phyloP scores from a whole-genome alignment of 2,797 vertebrate species.

The Cuculus canorus region DNA sequence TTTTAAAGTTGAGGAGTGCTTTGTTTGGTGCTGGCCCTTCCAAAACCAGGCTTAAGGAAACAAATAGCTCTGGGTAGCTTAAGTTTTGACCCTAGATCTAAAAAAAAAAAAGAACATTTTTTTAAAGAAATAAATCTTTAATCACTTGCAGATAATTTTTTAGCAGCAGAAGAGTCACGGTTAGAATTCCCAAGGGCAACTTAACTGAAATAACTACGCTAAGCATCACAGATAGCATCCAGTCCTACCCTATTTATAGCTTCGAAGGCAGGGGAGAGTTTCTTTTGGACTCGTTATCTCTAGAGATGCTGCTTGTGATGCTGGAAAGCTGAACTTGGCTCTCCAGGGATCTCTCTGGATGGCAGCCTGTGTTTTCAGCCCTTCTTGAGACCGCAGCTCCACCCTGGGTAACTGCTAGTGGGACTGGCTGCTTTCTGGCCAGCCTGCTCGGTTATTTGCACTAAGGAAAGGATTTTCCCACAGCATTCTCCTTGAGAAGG shows the following conservation, averaged over 20 bases:
- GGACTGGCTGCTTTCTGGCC: neutral
- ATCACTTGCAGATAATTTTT: neutral
- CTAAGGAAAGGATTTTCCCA: neutral
- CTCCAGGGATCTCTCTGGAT: neutral
- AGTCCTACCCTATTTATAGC: neutral
- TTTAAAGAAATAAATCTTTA: neutral
- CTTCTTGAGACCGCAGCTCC: neutral
- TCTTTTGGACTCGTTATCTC: neutral
- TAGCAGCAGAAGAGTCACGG: neutral
- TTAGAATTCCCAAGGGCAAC: neutral
- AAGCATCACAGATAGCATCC: neutral
- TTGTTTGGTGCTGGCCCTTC: neutral
- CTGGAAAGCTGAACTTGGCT: neutral
- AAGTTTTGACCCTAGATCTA: neutral
- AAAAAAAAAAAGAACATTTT: neutral
- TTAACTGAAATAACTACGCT: neutral
- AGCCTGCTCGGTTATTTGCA: neutral
- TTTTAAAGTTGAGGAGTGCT: neutral
- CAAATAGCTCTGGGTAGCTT: neutral
- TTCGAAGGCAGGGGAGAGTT: neutral
- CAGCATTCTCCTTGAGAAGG: no score
- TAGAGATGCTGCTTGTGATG: neutral
- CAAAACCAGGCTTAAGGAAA: neutral
- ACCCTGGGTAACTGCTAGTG: neutral
- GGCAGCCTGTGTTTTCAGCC: neutral